Base-by-base conservation (phyloP, 2,888 invertebrate genomes). In the Aphodius sticticus region DNA sequence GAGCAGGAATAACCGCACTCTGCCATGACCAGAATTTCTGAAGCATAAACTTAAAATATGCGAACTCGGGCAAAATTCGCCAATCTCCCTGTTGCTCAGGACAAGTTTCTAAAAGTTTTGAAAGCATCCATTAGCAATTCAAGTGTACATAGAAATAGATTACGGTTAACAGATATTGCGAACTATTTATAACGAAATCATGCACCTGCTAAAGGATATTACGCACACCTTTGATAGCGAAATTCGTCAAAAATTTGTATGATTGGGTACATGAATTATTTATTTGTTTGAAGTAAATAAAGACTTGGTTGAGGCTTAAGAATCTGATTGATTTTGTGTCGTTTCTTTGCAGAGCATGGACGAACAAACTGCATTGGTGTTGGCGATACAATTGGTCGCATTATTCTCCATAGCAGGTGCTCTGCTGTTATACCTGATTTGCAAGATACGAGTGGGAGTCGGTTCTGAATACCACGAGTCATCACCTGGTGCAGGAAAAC, bases 381-480 rank as follows among this genome's bases (percentile, higher is more conserved):
- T 96, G 88, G 95, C 95, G 85, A 92, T 96, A 86, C 96, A 96
- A 89, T 91, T 96, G 85, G 92, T 95, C 82, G 96, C 96, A 36
- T 91, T 96, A 76, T 95, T 95, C 89, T 95, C 95, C 81, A 95
- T 96, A 85, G 96, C 95, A 71, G 95, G 95, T n/a, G 96, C 95
- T 38, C 91, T 96, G 84, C 90, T 96, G 83, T 90, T 95, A 84
- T 96, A 96, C 87, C 90, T 96, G 83, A 90, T 96, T 84, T 92
- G 95, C 88, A 95, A 95, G 89, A 95, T 95, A 81, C 92, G 93
- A 84, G 91, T 91, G 0, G 87, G 88, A 78, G 88, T 88, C 36
- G 87, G 85, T 69, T 90, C 90, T 9, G 90, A 89, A 80, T 86
- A 87, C 5, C 88, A 88, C 78, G 89, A 88, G 81, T 89, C 86